Base-by-base conservation (phyloP, 2,888 invertebrate genomes). In the Sabellastarte sp. region DNA sequence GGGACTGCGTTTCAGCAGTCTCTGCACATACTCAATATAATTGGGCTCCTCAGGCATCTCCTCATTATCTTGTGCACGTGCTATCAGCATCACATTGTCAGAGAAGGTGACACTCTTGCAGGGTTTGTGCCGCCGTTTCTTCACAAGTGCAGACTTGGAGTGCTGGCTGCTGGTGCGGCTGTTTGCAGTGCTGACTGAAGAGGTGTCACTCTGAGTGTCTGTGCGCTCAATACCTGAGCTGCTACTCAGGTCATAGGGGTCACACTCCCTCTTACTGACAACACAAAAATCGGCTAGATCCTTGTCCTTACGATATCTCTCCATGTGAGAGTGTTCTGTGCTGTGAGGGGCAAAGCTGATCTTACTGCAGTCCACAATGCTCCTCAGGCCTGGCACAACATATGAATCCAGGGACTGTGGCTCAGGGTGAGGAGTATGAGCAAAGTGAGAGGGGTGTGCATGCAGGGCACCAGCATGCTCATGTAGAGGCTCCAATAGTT, bases 51-150 rank as follows among this genome's bases (percentile, higher is more conserved):
- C 41, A 20, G 32, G 55, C 32, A 28, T n/a, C 2, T 32, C 53
- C 50, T 59, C 50, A 15, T 52, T 28, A 20, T 51, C 60, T 31
- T 55, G 50, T 26, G 51, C 26, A 50, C 32, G 50, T 3, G 59
- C 56, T 20, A 63, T 53, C 10, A 63, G 56, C 2, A 56, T 41
- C 2, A 63, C 57, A 31, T 55, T 50, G 24, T 63, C 63, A 0
- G 63, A 63, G 53, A 63, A 63, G 5, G 50, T 60, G 3, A 63
- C 59, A 31, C 60, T 63, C n/a, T 32, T 52, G 2, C 29, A n/a
- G 15, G 31, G 51, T 24, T 62, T 56, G 4, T 41, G 5, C 3
- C 32, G 29, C 32, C 51, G 57, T 30, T 61, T 61, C 29, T 62
- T 62, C 51, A 62, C 24, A 1, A 50, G 52, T 24, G 28, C 53